Conservation (phyloP, 2,797 vertebrate genomes). For the Onychomys leucogaster region DNA sequence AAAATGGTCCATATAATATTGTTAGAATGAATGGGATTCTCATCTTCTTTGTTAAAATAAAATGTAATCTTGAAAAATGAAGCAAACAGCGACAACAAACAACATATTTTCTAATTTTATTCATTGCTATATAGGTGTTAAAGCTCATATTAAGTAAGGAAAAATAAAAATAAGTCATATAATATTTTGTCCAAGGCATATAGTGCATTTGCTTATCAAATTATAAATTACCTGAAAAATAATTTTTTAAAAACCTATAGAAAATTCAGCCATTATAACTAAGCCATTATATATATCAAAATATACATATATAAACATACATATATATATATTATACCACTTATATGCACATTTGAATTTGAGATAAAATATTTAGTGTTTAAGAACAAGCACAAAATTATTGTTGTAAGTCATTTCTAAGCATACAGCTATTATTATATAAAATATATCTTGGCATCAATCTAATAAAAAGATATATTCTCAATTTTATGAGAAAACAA, state of each 20-base stretch:
- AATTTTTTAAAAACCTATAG: not conserved
- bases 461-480: not conserved
- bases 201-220: not conserved
- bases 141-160: not conserved
- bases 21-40: not conserved
- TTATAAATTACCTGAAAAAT: not conserved
- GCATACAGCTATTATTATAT: not conserved
- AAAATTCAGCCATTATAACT: not conserved
- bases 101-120: not conserved
- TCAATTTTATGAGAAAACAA: not conserved
- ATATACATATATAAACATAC: not conserved
- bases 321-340: not conserved
- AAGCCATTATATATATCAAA: not conserved
- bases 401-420: not conserved
- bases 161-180: not conserved
- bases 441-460: not conserved
- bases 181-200: not conserved
- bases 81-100: not conserved
- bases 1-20: not conserved
- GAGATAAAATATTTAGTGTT: constrained; percentile 5
- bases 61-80: not conserved
- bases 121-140: not conserved
- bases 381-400: not conserved
- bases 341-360: not conserved
- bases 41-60: not conserved